Evolutionary conservation across 2,113 vertebrate genomes (phyloP), one percentile per base, ranked within the genome.

Genomic region (Cephalopholis sonnerati): DNA sequence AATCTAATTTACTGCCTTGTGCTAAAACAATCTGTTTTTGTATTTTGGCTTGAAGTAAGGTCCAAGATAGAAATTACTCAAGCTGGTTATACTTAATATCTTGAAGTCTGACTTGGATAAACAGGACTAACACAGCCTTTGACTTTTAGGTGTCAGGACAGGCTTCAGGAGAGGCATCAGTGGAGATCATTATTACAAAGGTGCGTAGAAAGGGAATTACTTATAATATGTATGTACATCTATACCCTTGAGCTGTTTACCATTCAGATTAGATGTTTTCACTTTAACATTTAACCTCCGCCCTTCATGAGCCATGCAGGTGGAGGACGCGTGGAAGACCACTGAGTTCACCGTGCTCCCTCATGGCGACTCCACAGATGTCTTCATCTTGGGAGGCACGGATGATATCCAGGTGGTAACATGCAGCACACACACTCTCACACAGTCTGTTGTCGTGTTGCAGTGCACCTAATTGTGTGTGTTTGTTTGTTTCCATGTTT

Each of bases 381-480:
- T 96, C 32, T 97, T 96, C 85, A 97, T 97, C 80, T 86, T 97
- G 69, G 96, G 96, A 12, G 96, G 96, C 48, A 97, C 95, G 4
- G 96, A 97, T 63, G 96, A 97, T 11, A 96, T 97, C 84, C 96
- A 97, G 95, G 96, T 97, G 51, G 13, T 8, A 71, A 83, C 69
- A 41, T 16, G 16, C 24, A 58, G 20, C 50, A 63, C 32, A 17
- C 11, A 51, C 50, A 24, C 7, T 7, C 32, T 36, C 17, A 41
- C 6, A 24, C 63, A 58, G 41, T 41, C 41, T 55, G 1, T 64
- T 70, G 15, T 55, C 24, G 57, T 10, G 29, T 68, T 24, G 69
- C 46, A n/a, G 24, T 39, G 1, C 27, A 3, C 71, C 22, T 59
- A 17, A 58, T 53, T 50, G 5, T 61, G 24, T 66, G 18, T 50